Base-by-base conservation (phyloP, 2,888 invertebrate genomes). In the Acanthopleura granulata region DNA sequence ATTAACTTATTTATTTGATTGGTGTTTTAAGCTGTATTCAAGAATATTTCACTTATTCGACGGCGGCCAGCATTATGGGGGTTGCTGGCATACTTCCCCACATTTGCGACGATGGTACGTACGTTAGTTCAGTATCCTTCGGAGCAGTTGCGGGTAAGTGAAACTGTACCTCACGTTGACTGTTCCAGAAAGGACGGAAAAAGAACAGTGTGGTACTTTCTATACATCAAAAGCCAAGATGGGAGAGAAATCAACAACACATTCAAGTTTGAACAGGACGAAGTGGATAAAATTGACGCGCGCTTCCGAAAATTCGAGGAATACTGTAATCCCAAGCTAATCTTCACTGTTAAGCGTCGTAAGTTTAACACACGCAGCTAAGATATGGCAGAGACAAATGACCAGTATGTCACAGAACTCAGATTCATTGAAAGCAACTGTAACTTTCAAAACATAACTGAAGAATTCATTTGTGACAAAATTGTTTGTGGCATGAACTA, bases 331-430 rank as follows among this genome's bases (percentile, higher is more conserved):
- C 73, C 73, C 15, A 77, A 77, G 49, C 51, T 27, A 9, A 71
- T n/a, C 62, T 51, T 27, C 76, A 25, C 6, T 75, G 62, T 71
- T 66, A 72, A 77, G 57, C 70, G 72, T 30, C 40, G 9, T 40
- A 40, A 40, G 40, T 40, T 40, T 40, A 40, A 40, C 40, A 40
- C 40, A 40, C 29, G 62, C 18, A 30, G n/a, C 18, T 75, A 77
- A 62, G 16, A 51, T 40, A 27, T 40, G 27, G 49, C 40, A 0
- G 51, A 74, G 50, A 72, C 57, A n/a, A 50, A 72, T 66, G 75
- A 77, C 62, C 62, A 72, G 27, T 72, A 49, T 72, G 74, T 74
- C 16, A 70, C 70, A 29, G 74, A 74, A 18, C 40, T 74, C 6
- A n/a, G 29, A n/a, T 18, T 70, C 27, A 49, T 71, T 18, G 29